Conservation (phyloP, 2,797 vertebrate species). For the Erithacus rubecula region DNA sequence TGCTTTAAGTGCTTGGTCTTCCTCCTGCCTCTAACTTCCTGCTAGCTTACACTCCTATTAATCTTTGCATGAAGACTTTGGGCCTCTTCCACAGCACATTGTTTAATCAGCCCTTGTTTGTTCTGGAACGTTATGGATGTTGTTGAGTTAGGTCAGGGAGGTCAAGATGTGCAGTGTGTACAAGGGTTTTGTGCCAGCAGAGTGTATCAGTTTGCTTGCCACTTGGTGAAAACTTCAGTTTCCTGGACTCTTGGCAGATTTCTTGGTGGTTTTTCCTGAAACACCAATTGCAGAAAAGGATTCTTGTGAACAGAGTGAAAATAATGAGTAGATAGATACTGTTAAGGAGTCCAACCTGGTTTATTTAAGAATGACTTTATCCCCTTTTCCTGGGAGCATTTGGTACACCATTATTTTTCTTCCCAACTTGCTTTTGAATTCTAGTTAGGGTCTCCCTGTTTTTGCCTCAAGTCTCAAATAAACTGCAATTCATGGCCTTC, state of each 20-base stretch:
- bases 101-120: background rate
- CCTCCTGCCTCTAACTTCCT: background rate
- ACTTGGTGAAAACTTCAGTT: background rate
- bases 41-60: background rate
- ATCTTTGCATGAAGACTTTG: background rate
- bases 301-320: background rate
- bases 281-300: background rate
- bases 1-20: background rate
- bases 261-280: background rate
- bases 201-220: background rate
- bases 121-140: fast-evolving
- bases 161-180: background rate
- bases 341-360: background rate
- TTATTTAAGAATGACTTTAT: background rate
- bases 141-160: background rate
- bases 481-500: background rate
- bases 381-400: background rate
- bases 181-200: background rate
- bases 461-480: background rate
- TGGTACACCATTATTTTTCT: background rate
- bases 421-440: background rate
- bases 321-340: background rate
- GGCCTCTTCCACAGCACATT: background rate
- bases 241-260: background rate
- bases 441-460: background rate